These are phyloP conservation scores for Rhodeus uyekii DNA, from an alignment of 2,797 vertebrate species.

Conservation along the genomic window DNA sequence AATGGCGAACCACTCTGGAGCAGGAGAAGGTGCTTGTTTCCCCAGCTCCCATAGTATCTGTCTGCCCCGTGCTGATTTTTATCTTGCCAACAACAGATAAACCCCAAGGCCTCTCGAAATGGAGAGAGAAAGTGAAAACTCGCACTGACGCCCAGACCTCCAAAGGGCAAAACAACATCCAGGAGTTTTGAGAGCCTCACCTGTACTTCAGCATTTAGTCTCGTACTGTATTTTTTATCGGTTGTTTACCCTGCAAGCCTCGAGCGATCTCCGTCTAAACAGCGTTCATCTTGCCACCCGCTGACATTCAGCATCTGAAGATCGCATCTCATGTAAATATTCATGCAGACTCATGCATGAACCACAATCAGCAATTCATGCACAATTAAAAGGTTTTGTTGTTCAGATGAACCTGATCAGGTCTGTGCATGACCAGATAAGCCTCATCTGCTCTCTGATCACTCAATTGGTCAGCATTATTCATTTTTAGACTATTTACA, in stretches of 20 bases:
- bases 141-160: conserved; percentile 38
- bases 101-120: conserved; percentile 50
- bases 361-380: conserved; percentile 1
- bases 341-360: background rate
- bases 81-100: conserved; percentile 61
- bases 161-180: conserved; percentile 47
- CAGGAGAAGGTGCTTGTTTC: conserved; percentile 69
- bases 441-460: background rate
- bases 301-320: conserved; percentile 12
- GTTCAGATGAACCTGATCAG: conserved; percentile 26
- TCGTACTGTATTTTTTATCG: conserved; percentile 11
- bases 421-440: background rate
- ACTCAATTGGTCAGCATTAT: background rate
- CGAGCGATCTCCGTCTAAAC: background rate
- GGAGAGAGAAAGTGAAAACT: conserved; percentile 38
- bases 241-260: conserved; percentile 6
- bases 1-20: conserved; percentile 63
- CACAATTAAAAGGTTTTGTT: background rate
- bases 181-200: conserved; percentile 30
- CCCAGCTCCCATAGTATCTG: conserved; percentile 63
- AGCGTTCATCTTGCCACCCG: background rate
- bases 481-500: background rate
- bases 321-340: conserved; percentile 22
- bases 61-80: conserved; percentile 66
- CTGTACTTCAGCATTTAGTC: conserved; percentile 3